These are phyloP conservation scores for Chrysolina americana DNA, from an alignment of 2,888 invertebrate species.

Conservation along the genomic window DNA sequence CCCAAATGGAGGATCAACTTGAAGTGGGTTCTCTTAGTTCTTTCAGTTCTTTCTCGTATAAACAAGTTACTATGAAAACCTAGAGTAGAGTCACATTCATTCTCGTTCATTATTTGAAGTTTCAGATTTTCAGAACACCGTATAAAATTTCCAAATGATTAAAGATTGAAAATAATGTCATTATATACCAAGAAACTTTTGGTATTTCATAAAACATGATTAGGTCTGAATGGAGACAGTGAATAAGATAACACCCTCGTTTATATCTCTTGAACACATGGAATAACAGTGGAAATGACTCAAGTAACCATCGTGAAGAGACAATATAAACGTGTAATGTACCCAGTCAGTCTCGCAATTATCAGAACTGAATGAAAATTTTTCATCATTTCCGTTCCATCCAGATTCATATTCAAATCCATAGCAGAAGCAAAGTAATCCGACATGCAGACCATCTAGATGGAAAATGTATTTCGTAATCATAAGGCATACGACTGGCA, in stretches of 20 bases:
- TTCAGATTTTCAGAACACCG: too few species aligned
- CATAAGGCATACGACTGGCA: conserved; percentile 28
- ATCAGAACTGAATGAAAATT: neutral
- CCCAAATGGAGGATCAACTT: neutral
- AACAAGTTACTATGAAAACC: neutral
- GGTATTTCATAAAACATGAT: too few species aligned
- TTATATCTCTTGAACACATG: too few species aligned
- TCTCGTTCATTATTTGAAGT: too few species aligned
- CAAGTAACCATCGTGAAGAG: too few species aligned
- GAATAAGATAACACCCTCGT: too few species aligned
- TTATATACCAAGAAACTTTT: too few species aligned
- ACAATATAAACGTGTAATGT: too few species aligned
- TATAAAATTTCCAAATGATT: neutral
- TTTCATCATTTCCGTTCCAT: neutral
- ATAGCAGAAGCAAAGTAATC: conserved; percentile 20
- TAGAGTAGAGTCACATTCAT: neutral
- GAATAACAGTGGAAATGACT: too few species aligned
- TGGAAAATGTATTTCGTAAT: conserved; percentile 30
- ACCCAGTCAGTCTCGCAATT: neutral
- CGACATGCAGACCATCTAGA: conserved; percentile 28
- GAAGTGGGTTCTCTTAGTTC: neutral
- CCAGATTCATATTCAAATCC: conserved; percentile 10
- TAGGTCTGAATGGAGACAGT: too few species aligned
- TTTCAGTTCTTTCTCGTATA: neutral
- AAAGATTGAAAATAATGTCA: neutral